These are phyloP conservation scores for Tragelaphus scriptus DNA, from an alignment of 2,113 vertebrate genomes.

Conservation along the genomic window DNA sequence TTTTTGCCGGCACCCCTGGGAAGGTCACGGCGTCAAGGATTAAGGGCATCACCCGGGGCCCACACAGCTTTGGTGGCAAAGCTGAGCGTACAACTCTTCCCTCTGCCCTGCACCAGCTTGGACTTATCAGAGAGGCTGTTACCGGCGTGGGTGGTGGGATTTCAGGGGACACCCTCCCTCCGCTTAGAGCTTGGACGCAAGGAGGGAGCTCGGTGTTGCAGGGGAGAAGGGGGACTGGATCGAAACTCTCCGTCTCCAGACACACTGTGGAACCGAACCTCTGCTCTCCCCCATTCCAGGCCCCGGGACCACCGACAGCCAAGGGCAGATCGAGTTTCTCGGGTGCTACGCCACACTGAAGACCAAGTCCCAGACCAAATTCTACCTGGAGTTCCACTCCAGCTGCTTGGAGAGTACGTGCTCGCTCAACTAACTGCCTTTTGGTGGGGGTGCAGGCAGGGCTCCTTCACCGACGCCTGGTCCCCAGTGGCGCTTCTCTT, in stretches of 20 bases:
- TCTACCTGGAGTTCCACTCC: slow-evolving; percentile 97
- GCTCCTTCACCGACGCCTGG: not conserved
- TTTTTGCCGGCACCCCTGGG: not conserved
- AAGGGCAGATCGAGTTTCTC: slow-evolving; percentile 93
- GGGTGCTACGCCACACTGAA: slow-evolving; percentile 88
- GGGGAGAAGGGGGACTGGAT: not conserved
- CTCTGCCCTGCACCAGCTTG: no score
- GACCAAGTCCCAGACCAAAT: slow-evolving; percentile 97
- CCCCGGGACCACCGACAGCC: slow-evolving; percentile 83
- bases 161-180: not conserved
- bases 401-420: slow-evolving; percentile 93
- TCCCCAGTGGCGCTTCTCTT: accelerated
- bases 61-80: accelerated
- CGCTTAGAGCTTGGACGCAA: accelerated
- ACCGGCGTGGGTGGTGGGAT: no score
- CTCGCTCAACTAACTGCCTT: accelerated
- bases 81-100: not conserved
- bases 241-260: accelerated
- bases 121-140: no score
- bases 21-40: not conserved
- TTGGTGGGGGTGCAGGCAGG: accelerated
- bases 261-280: accelerated
- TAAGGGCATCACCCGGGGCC: accelerated
- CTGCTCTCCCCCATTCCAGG: slow-evolving; percentile 76
- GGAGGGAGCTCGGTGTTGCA: not conserved